Evolutionary conservation across 2,797 vertebrate genomes (phyloP), one percentile per base, ranked within the genome.

Genomic region (Echeneis naucrates): DNA sequence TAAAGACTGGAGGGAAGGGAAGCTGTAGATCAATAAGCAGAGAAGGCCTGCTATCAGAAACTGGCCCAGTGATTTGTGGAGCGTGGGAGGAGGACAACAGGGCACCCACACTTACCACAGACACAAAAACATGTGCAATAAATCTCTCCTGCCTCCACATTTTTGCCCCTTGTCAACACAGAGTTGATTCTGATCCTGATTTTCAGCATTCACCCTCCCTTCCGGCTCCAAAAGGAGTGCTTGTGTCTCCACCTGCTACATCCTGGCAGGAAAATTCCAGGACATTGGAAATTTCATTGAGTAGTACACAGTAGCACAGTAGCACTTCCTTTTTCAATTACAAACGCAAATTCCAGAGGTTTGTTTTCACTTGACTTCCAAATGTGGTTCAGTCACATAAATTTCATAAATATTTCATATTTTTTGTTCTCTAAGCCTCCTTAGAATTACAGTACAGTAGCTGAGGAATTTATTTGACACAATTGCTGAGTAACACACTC

Each of bases 121-220:
- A 37, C 50, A 19, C 50, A 27, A 53, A 48, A 23, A 37, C 50
- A 69, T 42, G 58, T 30, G 21, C 21, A 11, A 3, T 42, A n/a
- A 7, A 52, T 52, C 38, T 45, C 53, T 65, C 40, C 58, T 56
- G 59, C 53, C 17, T 76, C 44, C 59, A 23, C 40, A 21, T 48
- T 54, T 70, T 42, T 67, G 47, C 30, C 58, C 45, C 38, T 63
- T 9, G 23, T 52, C 68, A 52, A 47, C 63, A 54, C 62, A 48
- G 50, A 59, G 67, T 51, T 13, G 45, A 52, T 56, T 27, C 70
- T 68, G 53, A 73, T 68, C 70, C 55, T 42, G 21, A 69, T 79
- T 65, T 73, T 77, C 68, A 55, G 17, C 66, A 45, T 53, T 26
- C 30, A 38, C 19, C 21, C 45, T 53, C 45, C 55, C 24, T 30